phyloP scores from a whole-genome alignment of 2,113 vertebrate species.

The Myrmophylax atrothorax region DNA sequence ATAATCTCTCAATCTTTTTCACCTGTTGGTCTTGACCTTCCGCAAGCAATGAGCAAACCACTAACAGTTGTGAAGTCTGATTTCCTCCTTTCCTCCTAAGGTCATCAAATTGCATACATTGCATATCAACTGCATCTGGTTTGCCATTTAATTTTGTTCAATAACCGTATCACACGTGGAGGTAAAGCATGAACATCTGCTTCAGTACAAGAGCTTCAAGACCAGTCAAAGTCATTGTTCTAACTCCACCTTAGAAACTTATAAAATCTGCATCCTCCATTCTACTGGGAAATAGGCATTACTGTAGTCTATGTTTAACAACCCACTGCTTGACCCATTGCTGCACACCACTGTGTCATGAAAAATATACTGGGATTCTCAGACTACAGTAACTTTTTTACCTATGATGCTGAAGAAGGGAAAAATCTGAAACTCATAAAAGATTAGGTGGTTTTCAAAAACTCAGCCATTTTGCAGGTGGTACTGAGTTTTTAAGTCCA shows the following conservation, averaged over 20 bases:
- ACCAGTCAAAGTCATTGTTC: slow-evolving; percentile 28
- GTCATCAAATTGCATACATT: neutral
- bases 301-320: slow-evolving; percentile 5
- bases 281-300: slow-evolving; percentile 17
- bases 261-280: slow-evolving; percentile 11
- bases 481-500: neutral
- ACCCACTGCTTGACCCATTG: neutral
- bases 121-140: neutral
- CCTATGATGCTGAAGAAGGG: neutral
- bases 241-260: slow-evolving; percentile 19
- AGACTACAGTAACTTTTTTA: neutral
- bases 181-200: slow-evolving; percentile 56
- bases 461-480: neutral
- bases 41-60: neutral
- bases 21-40: slow-evolving; percentile 17
- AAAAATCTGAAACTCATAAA: neutral
- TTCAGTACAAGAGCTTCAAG: neutral
- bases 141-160: slow-evolving; percentile 40
- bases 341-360: neutral
- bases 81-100: slow-evolving; percentile 41
- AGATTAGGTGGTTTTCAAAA: slow-evolving; percentile 5
- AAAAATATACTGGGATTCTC: neutral
- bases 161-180: slow-evolving; percentile 10
- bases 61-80: neutral
- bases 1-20: slow-evolving; percentile 12